Evolutionary conservation across 2,888 invertebrate genomes (phyloP), one percentile per base, ranked within the genome.

Genomic region (Hydrotaea diabolus): DNA sequence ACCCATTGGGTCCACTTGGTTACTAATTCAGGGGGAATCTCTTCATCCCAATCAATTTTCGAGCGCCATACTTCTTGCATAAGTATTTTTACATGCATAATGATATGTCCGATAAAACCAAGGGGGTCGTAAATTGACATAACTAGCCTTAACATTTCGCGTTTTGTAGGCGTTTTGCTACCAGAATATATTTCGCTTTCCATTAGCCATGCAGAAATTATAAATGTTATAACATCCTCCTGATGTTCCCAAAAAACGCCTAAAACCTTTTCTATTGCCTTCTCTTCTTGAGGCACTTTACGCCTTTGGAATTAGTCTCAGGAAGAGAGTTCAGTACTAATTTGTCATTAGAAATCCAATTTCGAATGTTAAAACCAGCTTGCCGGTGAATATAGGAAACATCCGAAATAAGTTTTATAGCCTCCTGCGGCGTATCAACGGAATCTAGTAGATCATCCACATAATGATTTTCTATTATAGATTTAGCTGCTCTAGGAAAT

Each of bases 371-470:
- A 17, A 82, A 77, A 15, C 77, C 77, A 13, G 55, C 77, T 57
- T 81, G 73, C 5, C 39, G 64, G 43, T 82, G 81, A 66, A n/a
- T 23, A 17, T 57, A 77, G 31, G 13, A 66, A 1, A 82, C 73
- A n/a, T 82, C 77, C 13, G 73, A 43, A n/a, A 77, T 66, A 59
- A 82, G 53, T 39, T 77, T 57, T n/a, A 43, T 3, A 2, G 77
- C 80, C 13, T 80, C 69, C 23, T 66, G 57, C 13, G 73, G 9
- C 21, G 49, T 75, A n/a, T 57, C 66, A n/a, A 69, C 80, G 8
- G 62, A 81, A 55, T 81, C 77, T 11, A 81, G 39, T 2, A 72
- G 71, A 72, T 81, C 81, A n/a, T 81, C 73, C 0, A 81, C 73
- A 26, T 77, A 81, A 46, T 81, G 81, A 43, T 81, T 73, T 26